Percentiles rank a stretch among this genome's conserved stretches.
Conservation (phyloP, 1,140 invertebrate species). For the Scaptomyza pallida region DNA sequence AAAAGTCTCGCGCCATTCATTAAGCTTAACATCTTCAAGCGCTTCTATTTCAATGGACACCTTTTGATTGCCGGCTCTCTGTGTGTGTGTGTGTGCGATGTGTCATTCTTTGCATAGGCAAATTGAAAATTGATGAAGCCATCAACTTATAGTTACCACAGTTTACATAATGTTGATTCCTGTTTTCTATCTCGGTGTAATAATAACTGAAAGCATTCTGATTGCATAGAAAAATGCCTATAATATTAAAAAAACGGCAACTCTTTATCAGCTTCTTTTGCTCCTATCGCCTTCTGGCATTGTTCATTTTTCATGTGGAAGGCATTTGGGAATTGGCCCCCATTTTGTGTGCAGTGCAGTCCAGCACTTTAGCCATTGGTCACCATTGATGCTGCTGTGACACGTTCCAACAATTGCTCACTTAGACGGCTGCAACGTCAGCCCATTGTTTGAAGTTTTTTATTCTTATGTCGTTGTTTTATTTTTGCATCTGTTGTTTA, state of each 20-base stretch:
- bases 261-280: background rate
- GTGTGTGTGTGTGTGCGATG: slow-evolving; percentile 8
- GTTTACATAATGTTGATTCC: slow-evolving; percentile 29
- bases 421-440: slow-evolving; percentile 60
- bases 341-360: slow-evolving; percentile 15
- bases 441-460: slow-evolving; percentile 54
- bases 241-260: background rate
- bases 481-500: slow-evolving; percentile 14
- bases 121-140: slow-evolving; percentile 60
- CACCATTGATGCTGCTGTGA: slow-evolving; percentile 68
- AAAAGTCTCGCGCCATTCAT: slow-evolving; percentile 17
- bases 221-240: background rate
- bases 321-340: slow-evolving; percentile 29
- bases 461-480: slow-evolving; percentile 9
- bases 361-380: slow-evolving; percentile 55
- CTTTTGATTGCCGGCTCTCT: slow-evolving; percentile 38
- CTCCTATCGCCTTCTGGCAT: background rate
- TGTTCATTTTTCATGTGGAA: slow-evolving; percentile 13
- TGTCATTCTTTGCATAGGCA: slow-evolving; percentile 52
- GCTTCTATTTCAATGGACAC: slow-evolving; percentile 22
- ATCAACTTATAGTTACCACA: slow-evolving; percentile 3
- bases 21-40: background rate
- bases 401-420: slow-evolving; percentile 75
- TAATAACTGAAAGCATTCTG: slow-evolving; percentile 6
- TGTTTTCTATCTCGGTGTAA: background rate